phyloP scores from a whole-genome alignment of 2,888 invertebrate genomes.

The Epistrophe eligans region DNA sequence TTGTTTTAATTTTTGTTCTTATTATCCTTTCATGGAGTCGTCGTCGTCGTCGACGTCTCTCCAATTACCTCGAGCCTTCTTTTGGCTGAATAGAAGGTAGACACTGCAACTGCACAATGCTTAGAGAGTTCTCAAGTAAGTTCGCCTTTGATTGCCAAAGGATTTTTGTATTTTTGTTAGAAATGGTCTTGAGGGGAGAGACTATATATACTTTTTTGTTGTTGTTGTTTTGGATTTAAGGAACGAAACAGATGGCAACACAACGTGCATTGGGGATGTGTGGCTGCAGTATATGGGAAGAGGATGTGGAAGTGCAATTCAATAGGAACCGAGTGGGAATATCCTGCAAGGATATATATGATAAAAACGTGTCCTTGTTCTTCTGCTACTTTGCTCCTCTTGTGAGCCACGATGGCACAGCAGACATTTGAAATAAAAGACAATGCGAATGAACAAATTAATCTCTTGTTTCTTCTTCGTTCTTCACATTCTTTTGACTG shows the following conservation, averaged over 20 bases:
- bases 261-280: slow-evolving; percentile 22
- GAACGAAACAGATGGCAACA: slow-evolving; percentile 53
- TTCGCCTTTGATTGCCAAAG: slow-evolving; percentile 74
- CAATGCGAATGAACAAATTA: slow-evolving; percentile 72
- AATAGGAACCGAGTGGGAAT: slow-evolving; percentile 72
- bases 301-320: slow-evolving; percentile 62
- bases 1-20: slow-evolving; percentile 30
- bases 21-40: slow-evolving; percentile 37
- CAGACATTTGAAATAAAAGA: slow-evolving; percentile 60
- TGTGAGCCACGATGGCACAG: slow-evolving; percentile 6
- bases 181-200: slow-evolving; percentile 49
- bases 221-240: slow-evolving; percentile 22
- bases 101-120: slow-evolving; percentile 14
- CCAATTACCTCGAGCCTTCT: slow-evolving; percentile 69
- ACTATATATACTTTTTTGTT: slow-evolving; percentile 32
- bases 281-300: neutral
- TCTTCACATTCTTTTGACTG: slow-evolving; percentile 19
- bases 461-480: slow-evolving; percentile 52
- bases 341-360: slow-evolving; percentile 71
- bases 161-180: slow-evolving; percentile 55
- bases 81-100: slow-evolving; percentile 38
- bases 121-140: slow-evolving; percentile 50
- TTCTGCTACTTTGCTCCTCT: neutral
- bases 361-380: slow-evolving; percentile 67
- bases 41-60: slow-evolving; percentile 55